Base-by-base conservation (phyloP, 2,113 vertebrate species). In the Sminthopsis crassicaudata region DNA sequence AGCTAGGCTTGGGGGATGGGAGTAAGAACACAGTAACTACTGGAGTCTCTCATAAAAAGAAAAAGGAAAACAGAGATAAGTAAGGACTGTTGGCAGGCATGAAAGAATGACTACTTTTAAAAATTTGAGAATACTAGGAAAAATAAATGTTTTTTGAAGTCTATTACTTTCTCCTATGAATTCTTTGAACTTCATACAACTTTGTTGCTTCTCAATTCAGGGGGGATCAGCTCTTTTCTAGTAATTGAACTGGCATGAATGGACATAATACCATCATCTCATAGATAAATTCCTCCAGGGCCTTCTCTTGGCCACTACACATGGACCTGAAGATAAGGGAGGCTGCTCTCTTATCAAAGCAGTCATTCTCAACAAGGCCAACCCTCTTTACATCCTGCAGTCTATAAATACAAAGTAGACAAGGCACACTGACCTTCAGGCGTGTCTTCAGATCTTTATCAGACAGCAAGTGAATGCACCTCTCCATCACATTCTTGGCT, bases 401-500 rank as follows among this genome's bases (percentile, higher is more conserved):
- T 55, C 55, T 46, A 89, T 26, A 19, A 91, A 27, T 1, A 84
- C 53, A 42, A 36, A 90, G 94, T 90, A 46, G 89, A 54, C 0
- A 90, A 0, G 0, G 0, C 30, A 25, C n/a, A 91, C 98, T 54
- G 88, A 99, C 99, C 99, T 99, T 99, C 92, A 99, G 98, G 25
- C 99, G 98, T 92, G 99, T 97, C 0, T 96, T 98, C 94, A 99
- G 98, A 94, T 57, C 99, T 96, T 98, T 93, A 52, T 99, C 97
- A 0, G 99, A 99, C 93, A 99, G 97, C 95, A 99, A 97, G 97
- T 99, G 99, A 96, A 99, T 96, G 96, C 99, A 99, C 92, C 99
- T 99, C 97, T 99, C 99, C 99, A 99, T 99, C 89, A 99, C 99
- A 0, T 99, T 99, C 91, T 98, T 99, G 94, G 99, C 98, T 91